Base-by-base conservation (phyloP, 2,113 vertebrate genomes). In the Echinops telfairi region DNA sequence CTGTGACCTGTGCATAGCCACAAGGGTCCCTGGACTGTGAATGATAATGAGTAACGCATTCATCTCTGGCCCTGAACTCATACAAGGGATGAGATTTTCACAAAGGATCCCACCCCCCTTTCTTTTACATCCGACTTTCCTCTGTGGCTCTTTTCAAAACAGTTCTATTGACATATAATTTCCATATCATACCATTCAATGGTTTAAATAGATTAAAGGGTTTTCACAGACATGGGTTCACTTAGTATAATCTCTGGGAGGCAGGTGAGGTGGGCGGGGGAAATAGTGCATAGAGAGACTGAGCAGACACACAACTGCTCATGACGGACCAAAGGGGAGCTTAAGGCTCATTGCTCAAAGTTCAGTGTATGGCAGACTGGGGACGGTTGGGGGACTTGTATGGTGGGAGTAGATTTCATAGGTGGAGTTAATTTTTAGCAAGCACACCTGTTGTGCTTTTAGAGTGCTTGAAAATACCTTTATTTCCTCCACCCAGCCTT, bases 381-480 rank as follows among this genome's bases (percentile, higher is more conserved):
- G 58, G 19, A 47, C 70, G 38, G 7, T 33, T 58, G 53, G 33
- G 68, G 33, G 62, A 43, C 36, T 20, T 86, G 38, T 93, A 89
- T 36, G 29, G 4, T 19, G 33, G n/a, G 70, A 66, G 76, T 33
- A 27, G 38, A 93, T 76, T 94, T 91, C 31, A 77, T 3, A 22
- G 33, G 82, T 29, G 23, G 43, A 53, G 33, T 57, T 81, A 62
- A 71, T 87, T 89, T 80, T 62, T 14, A 84, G 71, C 71, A 81
- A 90, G 95, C 17, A 38, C 11, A 75, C 73, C 79, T 93, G 29
- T 66, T 85, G 53, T 57, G 43, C 29, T 92, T 73, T 86, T 25
- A 40, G 58, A 88, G 80, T 27, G 83, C 88, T 5, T 90, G 76
- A 89, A 94, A 88, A 88, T 78, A 73, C n/a, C 80, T 95, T 85